Evolutionary conservation across 2,113 vertebrate genomes (phyloP).

Genomic region (Lichenostomus cassidix): DNA sequence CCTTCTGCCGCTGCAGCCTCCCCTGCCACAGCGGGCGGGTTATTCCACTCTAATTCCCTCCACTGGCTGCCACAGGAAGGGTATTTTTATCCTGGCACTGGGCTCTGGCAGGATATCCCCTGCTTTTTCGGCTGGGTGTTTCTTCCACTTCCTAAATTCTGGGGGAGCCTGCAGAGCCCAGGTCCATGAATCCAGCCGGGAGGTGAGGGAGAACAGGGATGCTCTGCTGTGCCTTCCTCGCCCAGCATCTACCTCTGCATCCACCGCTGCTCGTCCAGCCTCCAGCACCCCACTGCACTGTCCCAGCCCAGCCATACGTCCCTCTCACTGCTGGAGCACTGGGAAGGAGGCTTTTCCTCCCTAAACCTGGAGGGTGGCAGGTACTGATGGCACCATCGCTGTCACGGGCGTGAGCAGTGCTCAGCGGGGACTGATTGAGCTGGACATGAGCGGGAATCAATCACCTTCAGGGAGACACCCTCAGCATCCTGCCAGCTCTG

Average conservation of each 20-base stretch:
- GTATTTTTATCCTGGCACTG: background rate
- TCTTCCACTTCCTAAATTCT: background rate
- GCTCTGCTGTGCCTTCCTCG: slow-evolving; percentile 25
- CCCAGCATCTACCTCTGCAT: slow-evolving; percentile 8
- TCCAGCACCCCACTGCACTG: background rate
- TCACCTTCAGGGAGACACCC: background rate
- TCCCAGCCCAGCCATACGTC: background rate
- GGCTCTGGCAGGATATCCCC: background rate
- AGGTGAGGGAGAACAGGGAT: background rate
- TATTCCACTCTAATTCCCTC: slow-evolving; percentile 60
- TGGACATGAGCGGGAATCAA: fast-evolving
- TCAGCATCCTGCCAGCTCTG: background rate
- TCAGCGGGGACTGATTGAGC: fast-evolving
- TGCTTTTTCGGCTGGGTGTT: background rate
- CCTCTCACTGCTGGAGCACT: background rate
- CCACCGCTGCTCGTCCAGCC: background rate
- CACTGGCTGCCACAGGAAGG: background rate
- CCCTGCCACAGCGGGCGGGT: background rate
- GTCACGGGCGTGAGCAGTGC: background rate
- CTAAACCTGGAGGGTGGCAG: background rate
- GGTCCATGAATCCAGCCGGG: fast-evolving
- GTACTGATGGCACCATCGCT: fast-evolving
- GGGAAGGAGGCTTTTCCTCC: background rate
- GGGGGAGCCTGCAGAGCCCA: background rate
- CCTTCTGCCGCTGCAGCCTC: background rate